Percentiles rank a stretch among this genome's conserved stretches.
Conservation (phyloP, 2,797 vertebrate species). For the Triplophysa bombifrons region DNA sequence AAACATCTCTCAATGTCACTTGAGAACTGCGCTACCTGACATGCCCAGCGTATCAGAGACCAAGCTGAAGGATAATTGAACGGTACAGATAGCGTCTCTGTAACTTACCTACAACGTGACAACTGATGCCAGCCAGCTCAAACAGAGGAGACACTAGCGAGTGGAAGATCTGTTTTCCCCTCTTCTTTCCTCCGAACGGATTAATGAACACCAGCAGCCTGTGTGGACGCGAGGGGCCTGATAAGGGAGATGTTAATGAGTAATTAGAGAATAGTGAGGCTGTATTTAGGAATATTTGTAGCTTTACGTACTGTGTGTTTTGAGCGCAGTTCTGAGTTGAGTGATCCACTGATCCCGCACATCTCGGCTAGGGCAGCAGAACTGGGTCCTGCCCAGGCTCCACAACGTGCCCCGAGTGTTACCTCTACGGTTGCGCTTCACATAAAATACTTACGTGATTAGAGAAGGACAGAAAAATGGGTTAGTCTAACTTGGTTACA, state of each 20-base stretch:
- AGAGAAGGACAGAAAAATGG: constrained; percentile 4
- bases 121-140: constrained; percentile 83
- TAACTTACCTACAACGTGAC: constrained; percentile 80
- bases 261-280: constrained; percentile 16
- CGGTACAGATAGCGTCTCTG: constrained; percentile 14
- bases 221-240: constrained; percentile 77
- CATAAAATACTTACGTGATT: constrained; percentile 76
- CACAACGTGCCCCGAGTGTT: constrained; percentile 70
- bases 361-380: constrained; percentile 74
- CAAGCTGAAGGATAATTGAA: constrained; percentile 46
- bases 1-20: constrained; percentile 39
- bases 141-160: constrained; percentile 80
- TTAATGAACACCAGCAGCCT: constrained; percentile 85
- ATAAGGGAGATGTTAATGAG: constrained; percentile 32
- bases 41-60: constrained; percentile 12
- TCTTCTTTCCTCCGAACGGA: constrained; percentile 80
- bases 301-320: constrained; percentile 74
- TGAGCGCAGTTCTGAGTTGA: constrained; percentile 71
- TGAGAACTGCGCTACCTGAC: constrained; percentile 37
- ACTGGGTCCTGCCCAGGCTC: constrained; percentile 77
- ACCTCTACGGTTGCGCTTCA: constrained; percentile 74
- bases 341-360: constrained; percentile 79
- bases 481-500: constrained; percentile 1
- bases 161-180: constrained; percentile 77
- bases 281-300: background rate